Conservation (phyloP, 2,113 vertebrate genomes). For the Poeciliopsis retropinna region DNA sequence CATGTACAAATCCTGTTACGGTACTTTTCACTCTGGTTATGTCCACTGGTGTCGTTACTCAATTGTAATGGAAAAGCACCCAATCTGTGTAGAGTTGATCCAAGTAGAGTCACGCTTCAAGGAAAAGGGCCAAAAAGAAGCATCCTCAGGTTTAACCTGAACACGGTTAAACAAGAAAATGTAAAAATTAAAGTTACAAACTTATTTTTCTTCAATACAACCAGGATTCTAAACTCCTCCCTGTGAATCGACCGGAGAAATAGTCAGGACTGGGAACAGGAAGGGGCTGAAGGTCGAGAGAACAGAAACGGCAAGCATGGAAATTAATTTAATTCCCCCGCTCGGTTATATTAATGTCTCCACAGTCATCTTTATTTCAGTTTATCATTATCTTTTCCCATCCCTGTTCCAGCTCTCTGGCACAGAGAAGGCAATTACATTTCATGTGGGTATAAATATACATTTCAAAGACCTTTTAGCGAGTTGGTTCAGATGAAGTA, state of each 20-base stretch:
- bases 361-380: slow-evolving; percentile 32
- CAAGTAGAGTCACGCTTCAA: no score
- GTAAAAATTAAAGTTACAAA: no score
- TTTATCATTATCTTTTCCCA: slow-evolving; percentile 39
- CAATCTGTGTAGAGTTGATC: no score
- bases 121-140: no score
- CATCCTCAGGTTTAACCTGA: no score
- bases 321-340: slow-evolving; percentile 42
- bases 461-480: slow-evolving; percentile 45
- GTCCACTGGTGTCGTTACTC: no score
- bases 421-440: slow-evolving; percentile 35
- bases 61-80: no score
- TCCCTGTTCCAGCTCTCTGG: slow-evolving; percentile 13
- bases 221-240: background rate
- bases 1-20: no score
- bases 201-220: no score
- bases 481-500: slow-evolving; percentile 34
- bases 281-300: background rate
- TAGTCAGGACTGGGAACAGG: background rate
- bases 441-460: slow-evolving; percentile 34
- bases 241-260: slow-evolving; percentile 9
- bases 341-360: slow-evolving; percentile 27
- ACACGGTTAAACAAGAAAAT: no score
- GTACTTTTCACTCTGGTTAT: no score
- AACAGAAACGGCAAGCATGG: slow-evolving; percentile 21